These are phyloP conservation scores for Brachionus manjavacas DNA, from an alignment of 1,140 invertebrate species.

Conservation along the genomic window DNA sequence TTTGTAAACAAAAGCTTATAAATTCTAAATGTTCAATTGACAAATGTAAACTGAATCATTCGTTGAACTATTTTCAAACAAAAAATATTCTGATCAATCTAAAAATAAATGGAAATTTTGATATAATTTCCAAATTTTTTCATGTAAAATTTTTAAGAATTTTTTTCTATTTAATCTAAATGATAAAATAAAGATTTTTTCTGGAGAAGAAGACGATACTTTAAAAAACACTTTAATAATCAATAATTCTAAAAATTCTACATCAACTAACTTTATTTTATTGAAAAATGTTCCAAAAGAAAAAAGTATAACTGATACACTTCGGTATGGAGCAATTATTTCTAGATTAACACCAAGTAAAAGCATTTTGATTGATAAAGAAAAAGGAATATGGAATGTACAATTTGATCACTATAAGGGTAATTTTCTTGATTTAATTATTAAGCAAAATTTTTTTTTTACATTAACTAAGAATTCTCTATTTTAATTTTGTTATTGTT, in stretches of 20 bases:
- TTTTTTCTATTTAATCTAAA: not conserved
- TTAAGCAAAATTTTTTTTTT: no score
- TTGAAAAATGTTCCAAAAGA: not conserved
- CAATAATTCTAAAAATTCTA: not conserved
- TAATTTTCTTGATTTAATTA: not conserved
- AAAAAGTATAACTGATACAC: not conserved
- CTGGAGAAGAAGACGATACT: not conserved
- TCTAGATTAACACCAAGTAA: not conserved
- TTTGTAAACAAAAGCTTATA: not conserved
- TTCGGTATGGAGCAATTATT: not conserved
- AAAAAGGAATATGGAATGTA: not conserved
- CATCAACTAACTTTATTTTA: not conserved
- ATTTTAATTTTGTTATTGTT: no score
- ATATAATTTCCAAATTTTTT: not conserved
- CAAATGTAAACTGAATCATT: not conserved
- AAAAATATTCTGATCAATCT: not conserved
- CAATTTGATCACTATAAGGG: not conserved
- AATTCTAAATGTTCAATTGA: not conserved
- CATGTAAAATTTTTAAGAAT: not conserved
- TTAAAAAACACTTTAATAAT: no score
- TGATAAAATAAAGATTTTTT: no score
- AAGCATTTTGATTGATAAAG: not conserved
- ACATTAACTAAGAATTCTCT: no score
- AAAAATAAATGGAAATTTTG: not conserved
- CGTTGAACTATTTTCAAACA: not conserved